Percentiles rank a stretch among this genome's conserved stretches.
Evolutionary conservation across 2,888 invertebrate species (phyloP).

Genomic region (Octodonta nipae): DNA sequence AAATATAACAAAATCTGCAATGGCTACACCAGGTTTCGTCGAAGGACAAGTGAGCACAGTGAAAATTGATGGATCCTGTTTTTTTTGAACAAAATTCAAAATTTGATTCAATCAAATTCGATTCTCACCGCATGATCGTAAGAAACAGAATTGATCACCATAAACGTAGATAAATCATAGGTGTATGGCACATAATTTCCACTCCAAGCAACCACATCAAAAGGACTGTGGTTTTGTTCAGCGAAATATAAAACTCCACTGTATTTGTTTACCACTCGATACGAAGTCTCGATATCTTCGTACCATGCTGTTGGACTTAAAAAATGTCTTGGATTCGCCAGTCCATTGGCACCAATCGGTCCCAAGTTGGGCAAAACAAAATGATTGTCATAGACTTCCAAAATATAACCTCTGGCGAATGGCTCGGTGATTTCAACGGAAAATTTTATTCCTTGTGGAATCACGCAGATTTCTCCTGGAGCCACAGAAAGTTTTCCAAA

Average conservation of each 20-base stretch:
- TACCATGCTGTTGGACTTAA: conserved; percentile 79
- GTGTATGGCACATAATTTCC: conserved; percentile 97
- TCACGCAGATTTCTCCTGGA: conserved; percentile 89
- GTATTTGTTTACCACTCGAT: conserved; percentile 72
- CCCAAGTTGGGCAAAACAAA: conserved; percentile 87
- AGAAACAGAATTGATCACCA: conserved; percentile 89
- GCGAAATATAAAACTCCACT: conserved; percentile 79
- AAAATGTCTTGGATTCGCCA: conserved; percentile 93
- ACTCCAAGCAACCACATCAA: conserved; percentile 98
- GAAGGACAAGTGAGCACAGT: conserved; percentile 94
- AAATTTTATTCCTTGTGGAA: conserved; percentile 91
- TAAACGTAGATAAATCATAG: conserved; percentile 80
- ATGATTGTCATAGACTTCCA: conserved; percentile 90
- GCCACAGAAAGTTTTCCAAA: conserved; percentile 75
- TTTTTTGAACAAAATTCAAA: too few relatives aligned
- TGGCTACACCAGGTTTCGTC: conserved; percentile 72
- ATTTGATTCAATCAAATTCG: too few relatives aligned
- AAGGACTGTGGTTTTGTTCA: conserved; percentile 77
- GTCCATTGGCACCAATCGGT: conserved; percentile 93
- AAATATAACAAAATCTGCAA: conserved; percentile 96
- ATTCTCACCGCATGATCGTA: conserved; percentile 80
- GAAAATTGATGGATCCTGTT: conserved; percentile 96
- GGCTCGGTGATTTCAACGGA: conserved; percentile 60
- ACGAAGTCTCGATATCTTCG: conserved; percentile 61
- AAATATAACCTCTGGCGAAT: conserved; percentile 73